A percentile compares a stretch with the other conserved stretches of the same genome.
Evolutionary conservation across 2,113 vertebrate genomes (phyloP).

Genomic region (Amblyopsis rosae): DNA sequence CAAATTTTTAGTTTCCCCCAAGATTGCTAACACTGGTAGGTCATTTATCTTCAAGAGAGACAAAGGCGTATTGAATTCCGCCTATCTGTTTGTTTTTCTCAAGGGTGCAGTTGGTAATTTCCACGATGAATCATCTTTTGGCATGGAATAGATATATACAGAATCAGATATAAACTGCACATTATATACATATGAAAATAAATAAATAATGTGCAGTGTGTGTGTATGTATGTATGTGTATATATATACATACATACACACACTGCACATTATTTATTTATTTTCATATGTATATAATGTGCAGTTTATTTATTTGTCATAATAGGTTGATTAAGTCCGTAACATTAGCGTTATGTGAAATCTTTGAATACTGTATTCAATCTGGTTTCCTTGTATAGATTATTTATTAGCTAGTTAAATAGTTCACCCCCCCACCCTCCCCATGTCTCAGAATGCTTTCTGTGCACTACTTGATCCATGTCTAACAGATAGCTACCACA

Average conservation of each 20-base stretch:
- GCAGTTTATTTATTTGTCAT: not conserved
- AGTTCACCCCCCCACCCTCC: not conserved
- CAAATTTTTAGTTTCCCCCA: slow-evolving; percentile 19
- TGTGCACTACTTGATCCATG: slow-evolving; percentile 9
- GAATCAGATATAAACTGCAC: too few relatives aligned
- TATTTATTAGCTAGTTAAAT: slow-evolving; percentile 7
- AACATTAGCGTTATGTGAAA: not conserved
- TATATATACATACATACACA: not conserved
- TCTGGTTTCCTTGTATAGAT: not conserved
- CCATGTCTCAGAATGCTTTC: not conserved
- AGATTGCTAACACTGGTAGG: slow-evolving; percentile 10
- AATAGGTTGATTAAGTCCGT: not conserved
- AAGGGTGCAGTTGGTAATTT: slow-evolving; percentile 13
- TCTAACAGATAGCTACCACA: not conserved
- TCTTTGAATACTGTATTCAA: not conserved
- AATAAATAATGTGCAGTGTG: not conserved
- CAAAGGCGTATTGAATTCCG: slow-evolving; percentile 28
- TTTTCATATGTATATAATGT: too few relatives aligned
- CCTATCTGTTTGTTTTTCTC: slow-evolving; percentile 19
- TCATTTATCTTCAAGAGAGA: slow-evolving; percentile 31
- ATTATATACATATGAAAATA: too few relatives aligned
- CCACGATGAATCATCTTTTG: slow-evolving; percentile 2
- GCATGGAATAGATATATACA: not conserved
- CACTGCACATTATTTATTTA: not conserved
- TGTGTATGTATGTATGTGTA: too few relatives aligned